Evolutionary conservation across 2,888 invertebrate species (phyloP).

Genomic region (Drosophila peninsularis): DNA sequence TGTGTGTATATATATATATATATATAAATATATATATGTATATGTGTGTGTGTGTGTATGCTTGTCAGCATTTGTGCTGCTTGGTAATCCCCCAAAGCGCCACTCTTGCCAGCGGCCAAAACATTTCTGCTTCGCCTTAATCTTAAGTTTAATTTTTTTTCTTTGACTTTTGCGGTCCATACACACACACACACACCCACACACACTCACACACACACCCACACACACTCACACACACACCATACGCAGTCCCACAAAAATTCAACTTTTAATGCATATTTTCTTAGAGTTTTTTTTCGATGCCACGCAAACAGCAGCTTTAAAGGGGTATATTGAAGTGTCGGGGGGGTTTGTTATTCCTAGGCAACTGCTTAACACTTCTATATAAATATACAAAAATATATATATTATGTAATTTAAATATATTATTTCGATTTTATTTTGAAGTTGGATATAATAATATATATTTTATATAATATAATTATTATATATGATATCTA

Average conservation of each 20-base stretch:
- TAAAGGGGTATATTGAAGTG: not conserved
- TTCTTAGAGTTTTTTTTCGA: slow-evolving; percentile 38
- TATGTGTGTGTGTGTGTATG: slow-evolving; percentile 10
- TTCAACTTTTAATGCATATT: slow-evolving; percentile 60
- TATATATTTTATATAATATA: no score
- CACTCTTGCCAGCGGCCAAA: slow-evolving; percentile 33
- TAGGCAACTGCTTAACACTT: no score
- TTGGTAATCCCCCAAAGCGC: slow-evolving; percentile 63
- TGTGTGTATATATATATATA: not conserved
- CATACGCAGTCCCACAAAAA: slow-evolving; percentile 15
- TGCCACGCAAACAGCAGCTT: not conserved
- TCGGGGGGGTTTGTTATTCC: not conserved
- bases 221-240: not conserved
- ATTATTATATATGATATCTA: no score
- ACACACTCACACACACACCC: slow-evolving; percentile 5
- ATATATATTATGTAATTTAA: no score
- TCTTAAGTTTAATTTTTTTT: slow-evolving; percentile 71
- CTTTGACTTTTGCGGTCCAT: slow-evolving; percentile 66
- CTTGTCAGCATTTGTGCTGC: slow-evolving; percentile 33
- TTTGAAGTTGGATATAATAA: no score
- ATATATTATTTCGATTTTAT: no score
- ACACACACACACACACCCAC: slow-evolving; percentile 7
- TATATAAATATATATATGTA: not conserved
- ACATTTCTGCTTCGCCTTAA: slow-evolving; percentile 66
- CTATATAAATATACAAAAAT: no score